Base-by-base conservation (phyloP, 2,797 vertebrate species). In the Silurus aristotelis region DNA sequence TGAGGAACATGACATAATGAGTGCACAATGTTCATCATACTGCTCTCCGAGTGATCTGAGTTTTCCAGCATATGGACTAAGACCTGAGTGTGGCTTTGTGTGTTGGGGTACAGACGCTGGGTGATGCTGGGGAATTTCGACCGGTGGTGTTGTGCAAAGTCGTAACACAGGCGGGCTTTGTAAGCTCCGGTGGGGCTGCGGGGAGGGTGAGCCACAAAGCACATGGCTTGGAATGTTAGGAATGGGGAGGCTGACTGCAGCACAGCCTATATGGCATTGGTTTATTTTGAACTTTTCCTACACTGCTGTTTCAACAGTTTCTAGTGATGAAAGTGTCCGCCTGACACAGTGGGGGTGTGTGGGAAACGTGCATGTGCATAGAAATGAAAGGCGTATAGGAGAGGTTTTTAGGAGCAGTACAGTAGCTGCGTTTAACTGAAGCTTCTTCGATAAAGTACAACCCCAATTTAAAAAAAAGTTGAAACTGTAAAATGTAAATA, bases 151-250 rank as follows among this genome's bases (percentile, higher is more conserved):
- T 83, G 87, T 80, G 70, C 31, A 83, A 72, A 84, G n/a, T 31
- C 83, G 81, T 77, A 84, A 94, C 90, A 91, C 89, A 89, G 92
- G 89, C 80, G 55, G 87, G 82, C 91, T 91, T 90, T 92, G 92
- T 91, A 85, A 83, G 81, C 80, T 83, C 43, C 63, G 89, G 84
- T 77, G 82, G 61, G 60, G 71, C 80, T 64, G 85, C 43, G 56
- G 80, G 64, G 79, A 79, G 83, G 92, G 92, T 92, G 91, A 93
- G 92, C 93, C 91, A 91, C 91, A 92, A 91, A 90, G 90, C 87
- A 84, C 89, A 87, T 86, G 89, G 91, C 92, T 90, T 93, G 94
- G 95, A 95, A 96, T 95, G 93, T 90, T 87, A 93, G 94, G 94
- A 95, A 96, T 96, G 94, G 87, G 85, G 46, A 77, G 84, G 72